Evolutionary conservation across 2,113 vertebrate species (phyloP), one percentile per base, ranked within the genome.

Genomic region (Equus quagga): DNA sequence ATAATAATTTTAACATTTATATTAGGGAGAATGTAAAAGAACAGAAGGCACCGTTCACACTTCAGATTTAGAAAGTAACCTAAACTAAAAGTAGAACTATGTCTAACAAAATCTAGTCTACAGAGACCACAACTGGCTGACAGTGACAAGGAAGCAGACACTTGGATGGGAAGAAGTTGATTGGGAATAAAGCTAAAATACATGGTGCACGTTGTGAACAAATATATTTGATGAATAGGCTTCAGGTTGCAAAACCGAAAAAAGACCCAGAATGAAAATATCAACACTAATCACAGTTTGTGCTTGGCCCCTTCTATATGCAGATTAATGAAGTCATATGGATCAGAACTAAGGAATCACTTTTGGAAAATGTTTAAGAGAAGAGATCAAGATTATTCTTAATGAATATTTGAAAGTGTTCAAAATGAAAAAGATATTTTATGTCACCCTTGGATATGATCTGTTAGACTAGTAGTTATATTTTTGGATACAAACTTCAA

Each of bases 1-100:
- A 85, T n/a, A 96, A 96, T 92, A 79, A 79, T 83, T 83, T 96
- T 87, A 73, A 87, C 44, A 88, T 91, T 67, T 87, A 65, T 72
- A 83, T 96, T 75, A 69, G 24, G 70, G 76, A 64, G 56, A 83
- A 91, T 82, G 60, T 82, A 87, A 88, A 90, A 91, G 70, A 88
- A 91, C 58, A 93, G 69, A 98, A 92, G n/a, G 36, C 62, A 31
- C 23, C 82, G 8, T 79, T 96, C 62, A 64, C 80, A 87, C 67
- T 92, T 81, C 26, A 80, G n/a, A 94, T 70, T 95, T 92, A 94
- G 76, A 82, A 96, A 90, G 69, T 49, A 90, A 92, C 75, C 4
- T 69, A 87, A 94, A 89, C 70, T 94, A 93, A 80, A 91, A 87
- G 69, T 79, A 73, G 33, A 89, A 44, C 33, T 87, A 26, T 94